These are phyloP conservation scores for Trichopria drosophilae DNA, from an alignment of 2,888 invertebrate genomes.

Conservation along the genomic window DNA sequence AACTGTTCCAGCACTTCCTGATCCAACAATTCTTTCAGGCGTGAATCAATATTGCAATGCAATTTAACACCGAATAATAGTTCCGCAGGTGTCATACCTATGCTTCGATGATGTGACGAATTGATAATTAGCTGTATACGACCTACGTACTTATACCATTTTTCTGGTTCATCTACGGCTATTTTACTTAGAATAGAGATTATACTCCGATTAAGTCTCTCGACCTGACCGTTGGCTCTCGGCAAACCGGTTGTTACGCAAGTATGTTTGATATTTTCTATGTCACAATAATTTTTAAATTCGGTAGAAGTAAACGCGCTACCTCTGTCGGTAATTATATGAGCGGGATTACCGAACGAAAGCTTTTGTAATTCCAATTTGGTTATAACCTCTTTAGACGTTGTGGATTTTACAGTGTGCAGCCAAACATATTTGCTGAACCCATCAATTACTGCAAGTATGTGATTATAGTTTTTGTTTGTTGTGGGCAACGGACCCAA, in stretches of 20 bases:
- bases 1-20: neutral
- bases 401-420: conserved; percentile 10
- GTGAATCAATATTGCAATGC: conserved; percentile 8
- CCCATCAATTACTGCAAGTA: conserved; percentile 1
- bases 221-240: no score
- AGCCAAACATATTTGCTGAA: conserved; percentile 14
- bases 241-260: conserved; percentile 45
- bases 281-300: conserved; percentile 47
- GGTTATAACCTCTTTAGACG: conserved; percentile 30
- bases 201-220: conserved; percentile 43
- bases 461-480: conserved; percentile 8
- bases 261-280: conserved; percentile 45
- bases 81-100: conserved; percentile 28
- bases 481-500: conserved; percentile 1
- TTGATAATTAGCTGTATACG: conserved; percentile 40
- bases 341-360: conserved; percentile 50
- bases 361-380: conserved; percentile 43
- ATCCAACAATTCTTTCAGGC: neutral
- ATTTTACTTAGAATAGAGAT: conserved; percentile 47
- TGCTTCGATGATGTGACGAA: conserved; percentile 39
- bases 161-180: conserved; percentile 38
- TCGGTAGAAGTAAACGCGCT: conserved; percentile 29
- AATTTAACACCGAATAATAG: conserved; percentile 16
- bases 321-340: conserved; percentile 49
- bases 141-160: conserved; percentile 42